These are phyloP conservation scores for Tetragonula clypearis DNA, from an alignment of 1,140 invertebrate species.

Conservation along the genomic window DNA sequence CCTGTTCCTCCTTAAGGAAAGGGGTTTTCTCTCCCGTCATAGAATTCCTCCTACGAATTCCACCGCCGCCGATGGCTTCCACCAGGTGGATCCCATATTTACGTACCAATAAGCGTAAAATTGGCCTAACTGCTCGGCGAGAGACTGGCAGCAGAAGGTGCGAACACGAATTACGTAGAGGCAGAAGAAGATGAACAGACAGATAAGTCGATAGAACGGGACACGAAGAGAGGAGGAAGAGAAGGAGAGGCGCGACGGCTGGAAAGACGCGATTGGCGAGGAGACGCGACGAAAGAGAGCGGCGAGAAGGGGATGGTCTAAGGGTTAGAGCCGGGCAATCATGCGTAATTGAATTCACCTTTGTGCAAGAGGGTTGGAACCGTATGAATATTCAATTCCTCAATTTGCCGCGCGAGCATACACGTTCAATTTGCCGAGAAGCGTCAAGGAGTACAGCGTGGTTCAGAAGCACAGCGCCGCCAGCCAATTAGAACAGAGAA, in stretches of 20 bases:
- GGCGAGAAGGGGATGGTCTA: not conserved
- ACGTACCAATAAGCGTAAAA: slow-evolving; percentile 80
- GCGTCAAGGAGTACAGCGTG: slow-evolving; percentile 63
- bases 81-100: slow-evolving; percentile 69
- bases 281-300: slow-evolving; percentile 2
- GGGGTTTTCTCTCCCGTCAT: slow-evolving; percentile 27
- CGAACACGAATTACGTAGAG: not conserved
- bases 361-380: slow-evolving; percentile 67
- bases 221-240: too few relatives aligned
- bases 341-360: slow-evolving; percentile 79
- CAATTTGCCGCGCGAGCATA: slow-evolving; percentile 73
- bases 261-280: slow-evolving; percentile 25
- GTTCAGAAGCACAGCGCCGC: slow-evolving; percentile 55
- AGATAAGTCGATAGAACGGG: not conserved
- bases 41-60: slow-evolving; percentile 15
- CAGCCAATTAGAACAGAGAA: slow-evolving; percentile 64
- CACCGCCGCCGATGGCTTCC: slow-evolving; percentile 40
- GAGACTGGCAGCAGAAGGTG: slow-evolving; percentile 33
- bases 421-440: slow-evolving; percentile 73
- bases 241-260: too few relatives aligned
- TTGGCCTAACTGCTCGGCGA: slow-evolving; percentile 74
- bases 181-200: slow-evolving; percentile 2
- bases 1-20: not conserved
- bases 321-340: slow-evolving; percentile 71
- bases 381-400: slow-evolving; percentile 79